Evolutionary conservation across 2,797 vertebrate genomes (phyloP), one percentile per base, ranked within the genome.

Genomic region (Menidia menidia): DNA sequence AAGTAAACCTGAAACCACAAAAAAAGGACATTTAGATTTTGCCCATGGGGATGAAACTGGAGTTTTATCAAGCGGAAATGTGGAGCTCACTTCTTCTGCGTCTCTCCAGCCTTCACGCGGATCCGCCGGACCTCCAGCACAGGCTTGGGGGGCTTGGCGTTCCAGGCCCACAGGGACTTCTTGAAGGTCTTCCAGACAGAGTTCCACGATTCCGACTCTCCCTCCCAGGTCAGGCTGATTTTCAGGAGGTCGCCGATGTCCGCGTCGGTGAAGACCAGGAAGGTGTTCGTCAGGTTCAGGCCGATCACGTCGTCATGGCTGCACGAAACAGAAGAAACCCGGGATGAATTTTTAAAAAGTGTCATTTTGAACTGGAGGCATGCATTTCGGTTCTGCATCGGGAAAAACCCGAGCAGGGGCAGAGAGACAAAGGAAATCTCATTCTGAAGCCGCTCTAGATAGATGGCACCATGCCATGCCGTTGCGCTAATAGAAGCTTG

Each of bases 81-180:
- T n/a, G 5, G 0, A 3, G 75, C 96, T 94, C 90, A 98, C 98
- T 96, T 98, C 68, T 89, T 93, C 44, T 99, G 98, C 0, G 96
- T 97, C 66, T 99, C 98, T 59, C 98, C 97, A 11, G 96, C 95
- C 81, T 98, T 99, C 64, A 99, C 93, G 0, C 98, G 94, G 71
- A 99, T 96, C 13, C 96, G 93, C 0, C 96, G 91, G 68, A 99
- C 85, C 32, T 94, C 88, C 41, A 99, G 88, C 2, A 96, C 91
- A 14, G 92, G 91, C 42, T 85, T 73, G 0, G 79, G 12, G 1
- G 68, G 72, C 0, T 6, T 45, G 0, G 83, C 8, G 0, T 84
- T 89, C 82, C 94, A 95, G 83, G 92, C 84, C 80, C 85, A 93
- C 15, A 93, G 74, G 0, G 80, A 92, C 56, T 73, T 94, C 58